Conservation (phyloP, 2,797 vertebrate genomes). For the Paramormyrops hopkinsi region DNA sequence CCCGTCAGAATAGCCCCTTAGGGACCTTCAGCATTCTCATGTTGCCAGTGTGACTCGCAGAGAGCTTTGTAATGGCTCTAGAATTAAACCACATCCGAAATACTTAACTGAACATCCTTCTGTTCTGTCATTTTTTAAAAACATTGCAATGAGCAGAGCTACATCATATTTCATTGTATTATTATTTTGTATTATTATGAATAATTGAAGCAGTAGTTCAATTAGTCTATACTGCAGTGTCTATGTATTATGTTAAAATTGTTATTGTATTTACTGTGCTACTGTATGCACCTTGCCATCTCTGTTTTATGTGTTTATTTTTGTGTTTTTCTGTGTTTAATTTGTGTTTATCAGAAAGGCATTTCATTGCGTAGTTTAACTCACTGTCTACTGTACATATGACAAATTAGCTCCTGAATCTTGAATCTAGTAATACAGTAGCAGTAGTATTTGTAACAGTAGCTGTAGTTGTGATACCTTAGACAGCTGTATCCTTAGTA, state of each 20-base stretch:
- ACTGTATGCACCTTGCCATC: not conserved
- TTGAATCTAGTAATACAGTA: not conserved
- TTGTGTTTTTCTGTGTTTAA: not conserved
- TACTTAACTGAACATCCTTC: conserved; percentile 78
- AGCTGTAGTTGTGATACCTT: not conserved
- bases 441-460: not conserved
- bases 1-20: conserved; percentile 51
- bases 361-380: not conserved
- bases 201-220: not conserved
- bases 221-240: not conserved
- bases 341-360: not conserved
- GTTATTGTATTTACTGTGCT: not conserved
- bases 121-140: conserved; percentile 74
- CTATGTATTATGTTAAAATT: not conserved
- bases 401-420: not conserved
- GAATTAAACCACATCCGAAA: conserved; percentile 68
- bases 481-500: not conserved
- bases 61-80: conserved; percentile 53
- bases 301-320: not conserved
- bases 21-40: conserved; percentile 54
- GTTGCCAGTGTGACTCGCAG: conserved; percentile 48
- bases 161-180: conserved; percentile 11
- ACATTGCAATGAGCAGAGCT: conserved; percentile 51
- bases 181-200: conserved; percentile 31
- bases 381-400: not conserved